Evolutionary conservation across 2,888 invertebrate genomes (phyloP).

Genomic region (Leucania comma): DNA sequence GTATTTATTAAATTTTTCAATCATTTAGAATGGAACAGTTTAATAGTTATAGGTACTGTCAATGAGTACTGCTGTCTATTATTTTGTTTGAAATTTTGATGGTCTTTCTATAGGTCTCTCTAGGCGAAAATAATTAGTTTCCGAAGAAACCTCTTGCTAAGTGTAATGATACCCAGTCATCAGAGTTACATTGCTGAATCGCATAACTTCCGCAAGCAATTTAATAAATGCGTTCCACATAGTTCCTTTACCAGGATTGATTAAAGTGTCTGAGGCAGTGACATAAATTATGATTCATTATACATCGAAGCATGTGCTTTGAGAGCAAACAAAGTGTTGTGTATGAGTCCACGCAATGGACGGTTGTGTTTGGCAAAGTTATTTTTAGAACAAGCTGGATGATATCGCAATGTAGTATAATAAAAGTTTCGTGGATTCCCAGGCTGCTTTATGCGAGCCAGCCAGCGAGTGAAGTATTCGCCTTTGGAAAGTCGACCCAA

Average conservation of each 20-base stretch:
- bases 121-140: constrained; percentile 35
- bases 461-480: constrained; percentile 65
- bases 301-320: constrained; percentile 54
- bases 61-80: background rate
- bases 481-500: constrained; percentile 70
- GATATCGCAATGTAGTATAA: constrained; percentile 30
- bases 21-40: background rate
- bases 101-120: constrained; percentile 6
- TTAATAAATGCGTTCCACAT: constrained; percentile 40
- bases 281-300: constrained; percentile 45
- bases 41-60: too few species aligned
- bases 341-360: constrained; percentile 38
- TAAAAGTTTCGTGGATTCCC: constrained; percentile 62
- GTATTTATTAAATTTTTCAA: background rate
- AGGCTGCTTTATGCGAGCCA: constrained; percentile 47
- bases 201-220: constrained; percentile 44
- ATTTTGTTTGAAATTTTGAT: constrained; percentile 4
- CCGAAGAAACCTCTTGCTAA: constrained; percentile 7
- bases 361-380: constrained; percentile 8
- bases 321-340: constrained; percentile 31
- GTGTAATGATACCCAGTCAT: constrained; percentile 4
- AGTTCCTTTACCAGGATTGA: constrained; percentile 46
- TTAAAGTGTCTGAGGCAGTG: constrained; percentile 33
- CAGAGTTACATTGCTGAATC: constrained; percentile 42
- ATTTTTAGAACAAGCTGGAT: constrained; percentile 12